Evolutionary conservation across 1,140 invertebrate genomes (phyloP).

Genomic region (Coptotermes formosanus): DNA sequence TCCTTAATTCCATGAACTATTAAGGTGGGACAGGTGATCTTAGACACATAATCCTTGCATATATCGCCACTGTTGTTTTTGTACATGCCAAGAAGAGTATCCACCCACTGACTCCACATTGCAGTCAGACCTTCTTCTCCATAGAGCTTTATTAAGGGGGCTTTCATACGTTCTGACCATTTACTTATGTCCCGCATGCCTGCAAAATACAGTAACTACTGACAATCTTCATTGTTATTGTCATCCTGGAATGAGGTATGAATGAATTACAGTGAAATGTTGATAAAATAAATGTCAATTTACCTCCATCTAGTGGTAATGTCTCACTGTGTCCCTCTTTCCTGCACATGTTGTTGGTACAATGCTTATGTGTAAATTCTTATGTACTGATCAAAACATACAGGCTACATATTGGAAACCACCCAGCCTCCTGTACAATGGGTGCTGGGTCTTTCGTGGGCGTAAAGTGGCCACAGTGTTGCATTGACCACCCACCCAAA

Average conservation of each 20-base stretch:
- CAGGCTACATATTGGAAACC: too few relatives aligned
- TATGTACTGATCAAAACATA: too few relatives aligned
- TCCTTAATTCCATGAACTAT: constrained; percentile 83
- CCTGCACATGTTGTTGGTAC: too few relatives aligned
- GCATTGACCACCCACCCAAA: too few relatives aligned
- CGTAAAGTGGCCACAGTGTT: too few relatives aligned
- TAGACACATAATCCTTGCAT: constrained; percentile 60
- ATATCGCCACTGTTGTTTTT: constrained; percentile 66
- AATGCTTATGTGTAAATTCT: too few relatives aligned
- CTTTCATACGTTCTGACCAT: constrained; percentile 78
- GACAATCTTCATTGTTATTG: neutral
- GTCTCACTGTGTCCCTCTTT: too few relatives aligned
- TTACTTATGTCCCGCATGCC: constrained; percentile 63
- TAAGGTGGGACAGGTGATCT: constrained; percentile 71
- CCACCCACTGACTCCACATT: constrained; percentile 72
- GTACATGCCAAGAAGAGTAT: constrained; percentile 59
- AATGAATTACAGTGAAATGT: neutral
- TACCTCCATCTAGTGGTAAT: too few relatives aligned
- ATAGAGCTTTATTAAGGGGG: constrained; percentile 71
- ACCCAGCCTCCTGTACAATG: too few relatives aligned
- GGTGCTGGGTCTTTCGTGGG: too few relatives aligned
- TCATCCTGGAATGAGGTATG: neutral
- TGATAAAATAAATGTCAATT: too few relatives aligned
- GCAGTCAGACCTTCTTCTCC: constrained; percentile 68
- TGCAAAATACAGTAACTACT: constrained; percentile 37